A percentile compares a stretch with the other conserved stretches of the same genome.
Evolutionary conservation across 2,888 invertebrate species (phyloP).

Genomic region (Calameuta filiformis): DNA sequence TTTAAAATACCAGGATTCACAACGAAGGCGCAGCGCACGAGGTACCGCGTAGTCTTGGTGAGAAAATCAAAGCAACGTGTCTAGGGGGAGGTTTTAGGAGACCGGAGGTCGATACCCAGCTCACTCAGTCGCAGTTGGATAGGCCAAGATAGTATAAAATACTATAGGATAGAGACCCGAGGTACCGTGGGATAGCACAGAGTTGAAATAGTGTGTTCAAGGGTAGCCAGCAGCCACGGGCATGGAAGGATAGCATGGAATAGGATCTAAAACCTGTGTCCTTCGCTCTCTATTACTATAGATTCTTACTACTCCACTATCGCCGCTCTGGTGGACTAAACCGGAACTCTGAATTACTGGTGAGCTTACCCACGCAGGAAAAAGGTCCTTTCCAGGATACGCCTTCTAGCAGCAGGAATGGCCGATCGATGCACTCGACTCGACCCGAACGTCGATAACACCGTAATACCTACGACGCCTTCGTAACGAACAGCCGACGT

Average conservation of each 20-base stretch:
- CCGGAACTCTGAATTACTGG: slow-evolving; percentile 53
- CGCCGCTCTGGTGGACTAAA: slow-evolving; percentile 57
- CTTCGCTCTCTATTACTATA: not conserved
- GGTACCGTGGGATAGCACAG: slow-evolving; percentile 30
- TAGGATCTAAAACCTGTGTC: not conserved
- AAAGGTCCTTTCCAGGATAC: not conserved
- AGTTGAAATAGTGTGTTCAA: not conserved
- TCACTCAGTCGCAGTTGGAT: slow-evolving; percentile 46
- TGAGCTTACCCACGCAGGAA: slow-evolving; percentile 6
- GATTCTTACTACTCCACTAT: slow-evolving; percentile 2
- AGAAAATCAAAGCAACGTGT: not conserved
- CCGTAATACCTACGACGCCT: not conserved
- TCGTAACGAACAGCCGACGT: not conserved
- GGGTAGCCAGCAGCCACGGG: not conserved
- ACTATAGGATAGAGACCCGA: not conserved
- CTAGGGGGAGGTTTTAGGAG: slow-evolving; percentile 1
- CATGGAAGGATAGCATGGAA: not conserved
- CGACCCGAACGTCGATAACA: not conserved
- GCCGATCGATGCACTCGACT: not conserved
- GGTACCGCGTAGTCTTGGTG: not conserved
- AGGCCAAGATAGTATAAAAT: slow-evolving; percentile 29
- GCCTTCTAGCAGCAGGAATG: not conserved
- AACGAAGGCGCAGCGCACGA: not conserved
- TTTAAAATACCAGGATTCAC: slow-evolving; percentile 10
- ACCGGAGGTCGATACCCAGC: slow-evolving; percentile 47